Percentiles rank a stretch among this genome's conserved stretches.
phyloP scores from a whole-genome alignment of 2,113 vertebrate genomes.

The Pelmatolapia mariae region DNA sequence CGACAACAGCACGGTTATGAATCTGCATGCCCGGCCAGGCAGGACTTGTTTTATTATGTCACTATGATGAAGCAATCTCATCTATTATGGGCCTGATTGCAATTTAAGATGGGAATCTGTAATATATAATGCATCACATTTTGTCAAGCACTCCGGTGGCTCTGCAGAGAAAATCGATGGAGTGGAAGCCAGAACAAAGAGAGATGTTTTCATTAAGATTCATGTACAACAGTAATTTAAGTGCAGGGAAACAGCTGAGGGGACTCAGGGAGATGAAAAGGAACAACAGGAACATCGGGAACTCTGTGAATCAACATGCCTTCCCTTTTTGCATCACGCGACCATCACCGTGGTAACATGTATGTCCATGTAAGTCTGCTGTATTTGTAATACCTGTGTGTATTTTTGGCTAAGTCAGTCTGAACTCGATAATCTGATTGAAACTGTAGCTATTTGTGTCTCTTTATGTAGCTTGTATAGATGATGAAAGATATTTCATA shows the following conservation, averaged over 20 bases:
- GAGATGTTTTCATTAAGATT: conserved; percentile 54
- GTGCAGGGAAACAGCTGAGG: background rate
- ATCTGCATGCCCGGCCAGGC: background rate
- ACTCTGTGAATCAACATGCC: background rate
- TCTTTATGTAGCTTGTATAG: background rate
- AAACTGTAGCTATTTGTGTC: background rate
- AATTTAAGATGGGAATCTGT: conserved; percentile 47
- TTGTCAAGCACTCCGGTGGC: conserved; percentile 20
- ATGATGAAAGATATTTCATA: background rate
- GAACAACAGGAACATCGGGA: background rate
- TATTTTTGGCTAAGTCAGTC: background rate
- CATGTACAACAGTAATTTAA: conserved; percentile 10
- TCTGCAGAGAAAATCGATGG: conserved; percentile 21
- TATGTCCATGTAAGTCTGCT: background rate
- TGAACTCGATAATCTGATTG: background rate
- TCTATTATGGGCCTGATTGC: conserved; percentile 34
- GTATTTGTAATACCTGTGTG: background rate
- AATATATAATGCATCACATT: conserved; percentile 45
- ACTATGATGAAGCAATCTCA: background rate
- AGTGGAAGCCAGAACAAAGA: conserved; percentile 4
- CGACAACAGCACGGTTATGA: background rate
- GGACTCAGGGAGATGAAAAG: background rate
- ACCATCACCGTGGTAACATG: background rate
- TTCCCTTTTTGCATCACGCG: conserved; percentile 23
- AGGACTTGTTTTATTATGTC: conserved; percentile 1